Evolutionary conservation across 2,888 invertebrate genomes (phyloP).

Genomic region (Drosophila acutilabella): DNA sequence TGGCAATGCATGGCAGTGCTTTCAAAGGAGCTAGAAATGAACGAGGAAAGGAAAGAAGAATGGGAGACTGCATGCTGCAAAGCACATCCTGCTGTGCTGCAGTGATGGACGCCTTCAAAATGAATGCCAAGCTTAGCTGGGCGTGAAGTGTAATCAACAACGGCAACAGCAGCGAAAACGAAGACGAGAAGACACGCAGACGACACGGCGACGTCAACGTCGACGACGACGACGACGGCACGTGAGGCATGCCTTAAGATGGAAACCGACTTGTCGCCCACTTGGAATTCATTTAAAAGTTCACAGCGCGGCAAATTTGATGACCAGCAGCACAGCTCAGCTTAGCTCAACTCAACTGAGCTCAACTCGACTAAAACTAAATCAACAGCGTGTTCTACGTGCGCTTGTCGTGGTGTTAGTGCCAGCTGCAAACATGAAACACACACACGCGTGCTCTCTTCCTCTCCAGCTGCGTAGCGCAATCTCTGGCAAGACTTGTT

Average conservation of each 20-base stretch:
- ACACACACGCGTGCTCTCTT: background rate
- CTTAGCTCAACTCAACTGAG: slow-evolving; percentile 15
- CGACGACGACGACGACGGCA: slow-evolving; percentile 43
- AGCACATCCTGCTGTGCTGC: slow-evolving; percentile 55
- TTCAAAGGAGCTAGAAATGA: slow-evolving; percentile 23
- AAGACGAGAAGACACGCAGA: slow-evolving; percentile 29
- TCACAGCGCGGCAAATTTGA: slow-evolving; percentile 71
- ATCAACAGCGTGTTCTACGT: slow-evolving; percentile 68
- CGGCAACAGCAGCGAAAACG: slow-evolving; percentile 31
- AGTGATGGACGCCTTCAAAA: slow-evolving; percentile 46
- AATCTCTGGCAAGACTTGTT: slow-evolving; percentile 53
- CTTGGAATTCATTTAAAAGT: slow-evolving; percentile 73
- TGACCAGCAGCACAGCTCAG: slow-evolving; percentile 56
- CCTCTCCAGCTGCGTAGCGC: slow-evolving; percentile 9
- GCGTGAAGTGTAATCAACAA: slow-evolving; percentile 78
- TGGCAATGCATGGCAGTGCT: slow-evolving; percentile 39
- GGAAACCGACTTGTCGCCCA: slow-evolving; percentile 30
- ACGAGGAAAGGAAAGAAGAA: slow-evolving; percentile 3
- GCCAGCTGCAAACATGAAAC: background rate
- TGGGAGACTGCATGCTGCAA: slow-evolving; percentile 34
- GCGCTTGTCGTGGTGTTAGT: slow-evolving; percentile 12
- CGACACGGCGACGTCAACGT: slow-evolving; percentile 33
- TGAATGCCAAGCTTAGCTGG: slow-evolving; percentile 69
- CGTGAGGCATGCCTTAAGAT: slow-evolving; percentile 50
- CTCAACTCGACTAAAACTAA: slow-evolving; percentile 57